Evolutionary conservation across 2,113 vertebrate species (phyloP).

Genomic region (Eurypyga helias): DNA sequence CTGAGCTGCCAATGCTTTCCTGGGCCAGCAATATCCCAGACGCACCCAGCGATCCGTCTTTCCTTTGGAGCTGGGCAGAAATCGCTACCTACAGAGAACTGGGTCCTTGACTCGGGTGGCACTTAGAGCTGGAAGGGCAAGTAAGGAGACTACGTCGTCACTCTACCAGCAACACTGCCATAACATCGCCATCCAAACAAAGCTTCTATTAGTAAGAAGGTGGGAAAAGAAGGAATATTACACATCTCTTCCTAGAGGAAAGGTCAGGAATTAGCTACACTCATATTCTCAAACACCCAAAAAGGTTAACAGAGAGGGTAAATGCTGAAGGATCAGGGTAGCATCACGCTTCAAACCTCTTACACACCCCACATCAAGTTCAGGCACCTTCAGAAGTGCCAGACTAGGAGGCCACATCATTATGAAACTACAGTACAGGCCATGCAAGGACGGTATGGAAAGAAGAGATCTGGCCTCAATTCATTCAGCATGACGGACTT

Average conservation of each 20-base stretch:
- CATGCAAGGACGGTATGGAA: neutral
- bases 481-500: neutral
- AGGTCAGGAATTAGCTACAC: neutral
- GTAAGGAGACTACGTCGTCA: neutral
- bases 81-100: neutral
- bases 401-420: neutral
- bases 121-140: neutral
- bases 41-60: neutral
- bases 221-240: neutral
- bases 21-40: neutral
- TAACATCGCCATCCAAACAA: neutral
- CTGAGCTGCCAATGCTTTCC: neutral
- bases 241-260: neutral
- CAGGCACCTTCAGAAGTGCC: neutral
- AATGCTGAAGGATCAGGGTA: neutral
- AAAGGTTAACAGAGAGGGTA: neutral
- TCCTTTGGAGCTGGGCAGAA: neutral
- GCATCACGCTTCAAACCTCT: neutral
- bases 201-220: neutral
- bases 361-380: neutral
- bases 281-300: neutral
- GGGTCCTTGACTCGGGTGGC: neutral
- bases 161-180: neutral
- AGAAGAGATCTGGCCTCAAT: neutral
- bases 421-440: neutral